A percentile compares a stretch with the other conserved stretches of the same genome.
Evolutionary conservation across 2,113 vertebrate species (phyloP).

Genomic region (Irena cyanogastra): DNA sequence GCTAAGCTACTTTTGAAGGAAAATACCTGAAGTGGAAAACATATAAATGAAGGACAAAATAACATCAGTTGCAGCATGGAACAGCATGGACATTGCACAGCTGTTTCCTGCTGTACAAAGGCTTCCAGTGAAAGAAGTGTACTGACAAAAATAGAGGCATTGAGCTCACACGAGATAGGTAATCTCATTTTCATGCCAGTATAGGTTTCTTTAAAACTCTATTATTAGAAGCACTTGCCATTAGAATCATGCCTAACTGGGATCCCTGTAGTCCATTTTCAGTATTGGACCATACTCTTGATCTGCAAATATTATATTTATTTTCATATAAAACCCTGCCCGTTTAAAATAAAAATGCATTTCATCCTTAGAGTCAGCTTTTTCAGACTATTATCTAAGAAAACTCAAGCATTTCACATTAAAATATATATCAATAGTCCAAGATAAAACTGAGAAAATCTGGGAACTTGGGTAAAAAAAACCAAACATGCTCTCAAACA

Average conservation of each 20-base stretch:
- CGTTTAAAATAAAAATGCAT: not conserved
- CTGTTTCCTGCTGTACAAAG: not conserved
- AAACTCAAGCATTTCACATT: not conserved
- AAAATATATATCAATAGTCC: not conserved
- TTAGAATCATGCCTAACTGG: not conserved
- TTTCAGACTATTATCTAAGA: not conserved
- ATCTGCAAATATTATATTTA: not conserved
- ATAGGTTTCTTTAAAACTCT: not conserved
- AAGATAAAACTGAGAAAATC: not conserved
- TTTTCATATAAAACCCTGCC: not conserved
- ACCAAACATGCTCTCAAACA: not conserved
- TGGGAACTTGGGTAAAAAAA: not conserved
- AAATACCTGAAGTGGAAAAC: not conserved
- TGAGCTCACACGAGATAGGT: not conserved
- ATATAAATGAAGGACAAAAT: not conserved
- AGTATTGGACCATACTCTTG: not conserved
- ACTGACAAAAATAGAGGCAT: not conserved
- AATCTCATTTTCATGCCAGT: not conserved
- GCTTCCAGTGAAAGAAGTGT: not conserved
- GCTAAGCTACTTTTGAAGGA: constrained; percentile 1
- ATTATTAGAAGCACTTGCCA: not conserved
- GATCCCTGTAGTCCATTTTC: not conserved
- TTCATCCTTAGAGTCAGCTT: not conserved
- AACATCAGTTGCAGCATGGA: not conserved
- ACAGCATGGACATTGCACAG: not conserved